Evolutionary conservation across 2,797 vertebrate species (phyloP).

Genomic region (Muraenolepis orangiensis): DNA sequence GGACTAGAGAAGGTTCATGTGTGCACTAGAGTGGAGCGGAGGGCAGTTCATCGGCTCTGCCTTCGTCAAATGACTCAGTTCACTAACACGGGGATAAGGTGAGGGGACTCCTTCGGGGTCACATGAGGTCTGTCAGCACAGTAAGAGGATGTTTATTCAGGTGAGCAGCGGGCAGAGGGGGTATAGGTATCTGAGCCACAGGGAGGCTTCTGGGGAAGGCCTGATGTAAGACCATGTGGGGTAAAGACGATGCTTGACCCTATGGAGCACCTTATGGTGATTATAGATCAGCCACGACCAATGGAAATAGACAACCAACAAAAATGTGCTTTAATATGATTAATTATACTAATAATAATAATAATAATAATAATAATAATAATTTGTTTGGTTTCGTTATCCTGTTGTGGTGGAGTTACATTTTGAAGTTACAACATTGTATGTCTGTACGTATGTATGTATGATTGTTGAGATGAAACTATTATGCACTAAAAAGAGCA

Average conservation of each 20-base stretch:
- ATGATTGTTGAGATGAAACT: neutral
- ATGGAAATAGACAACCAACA: neutral
- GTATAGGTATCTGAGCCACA: conserved; percentile 58
- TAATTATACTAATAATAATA: no score
- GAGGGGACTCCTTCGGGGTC: neutral
- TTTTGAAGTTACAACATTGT: neutral
- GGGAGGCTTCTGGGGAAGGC: conserved; percentile 19
- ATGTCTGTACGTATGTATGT: neutral
- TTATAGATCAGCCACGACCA: no score
- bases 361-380: no score
- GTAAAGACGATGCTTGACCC: conserved; percentile 14
- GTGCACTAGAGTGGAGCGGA: conserved; percentile 59
- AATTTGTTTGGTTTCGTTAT: no score
- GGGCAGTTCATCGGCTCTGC: conserved; percentile 39
- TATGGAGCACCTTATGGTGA: neutral
- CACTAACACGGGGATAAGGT: conserved; percentile 7
- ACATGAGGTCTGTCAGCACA: conserved; percentile 27
- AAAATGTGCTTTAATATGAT: neutral
- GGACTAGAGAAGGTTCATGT: conserved; percentile 57
- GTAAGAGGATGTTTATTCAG: conserved; percentile 36
- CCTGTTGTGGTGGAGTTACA: neutral
- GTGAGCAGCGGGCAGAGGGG: conserved; percentile 43
- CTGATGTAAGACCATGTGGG: conserved; percentile 54
- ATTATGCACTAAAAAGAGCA: neutral
- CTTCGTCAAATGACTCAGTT: conserved; percentile 16